phyloP scores from a whole-genome alignment of 2,797 vertebrate genomes.

The Lophius americanus region DNA sequence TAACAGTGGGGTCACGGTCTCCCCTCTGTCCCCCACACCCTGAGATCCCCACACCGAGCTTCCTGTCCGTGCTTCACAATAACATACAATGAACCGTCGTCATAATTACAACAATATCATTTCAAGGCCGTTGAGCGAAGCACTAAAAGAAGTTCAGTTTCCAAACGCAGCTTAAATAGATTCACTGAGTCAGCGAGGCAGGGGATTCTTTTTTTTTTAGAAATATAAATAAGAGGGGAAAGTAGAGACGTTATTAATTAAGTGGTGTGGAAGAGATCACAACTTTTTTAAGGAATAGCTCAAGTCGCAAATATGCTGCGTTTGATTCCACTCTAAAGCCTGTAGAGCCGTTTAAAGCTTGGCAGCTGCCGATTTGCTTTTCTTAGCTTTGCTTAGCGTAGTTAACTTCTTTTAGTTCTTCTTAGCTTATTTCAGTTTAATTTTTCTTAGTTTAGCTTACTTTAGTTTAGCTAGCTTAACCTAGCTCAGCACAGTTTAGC shows the following conservation, averaged over 20 bases:
- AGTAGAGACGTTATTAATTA: neutral
- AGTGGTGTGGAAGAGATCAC: too few species aligned
- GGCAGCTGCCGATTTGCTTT: too few species aligned
- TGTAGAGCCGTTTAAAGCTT: too few species aligned
- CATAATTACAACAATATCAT: slow-evolving; percentile 12
- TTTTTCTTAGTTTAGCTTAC: too few species aligned
- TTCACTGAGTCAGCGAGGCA: too few species aligned
- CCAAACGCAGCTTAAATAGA: neutral
- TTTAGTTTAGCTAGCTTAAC: too few species aligned
- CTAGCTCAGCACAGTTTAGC: too few species aligned
- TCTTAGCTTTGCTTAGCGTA: too few species aligned
- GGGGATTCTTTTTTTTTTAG: too few species aligned
- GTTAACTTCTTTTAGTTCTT: too few species aligned
- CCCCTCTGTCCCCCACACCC: slow-evolving; percentile 62
- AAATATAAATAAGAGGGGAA: too few species aligned
- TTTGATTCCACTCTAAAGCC: neutral
- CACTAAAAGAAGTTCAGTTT: neutral
- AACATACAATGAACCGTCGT: slow-evolving; percentile 46
- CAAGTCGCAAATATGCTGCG: neutral
- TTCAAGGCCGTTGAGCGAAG: neutral
- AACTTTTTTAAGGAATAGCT: neutral
- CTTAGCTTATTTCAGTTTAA: too few species aligned
- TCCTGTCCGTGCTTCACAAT: slow-evolving; percentile 60
- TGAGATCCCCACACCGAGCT: slow-evolving; percentile 59
- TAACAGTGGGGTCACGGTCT: slow-evolving; percentile 75